phyloP scores from a whole-genome alignment of 2,113 vertebrate species.

The Nesoenas mayeri region DNA sequence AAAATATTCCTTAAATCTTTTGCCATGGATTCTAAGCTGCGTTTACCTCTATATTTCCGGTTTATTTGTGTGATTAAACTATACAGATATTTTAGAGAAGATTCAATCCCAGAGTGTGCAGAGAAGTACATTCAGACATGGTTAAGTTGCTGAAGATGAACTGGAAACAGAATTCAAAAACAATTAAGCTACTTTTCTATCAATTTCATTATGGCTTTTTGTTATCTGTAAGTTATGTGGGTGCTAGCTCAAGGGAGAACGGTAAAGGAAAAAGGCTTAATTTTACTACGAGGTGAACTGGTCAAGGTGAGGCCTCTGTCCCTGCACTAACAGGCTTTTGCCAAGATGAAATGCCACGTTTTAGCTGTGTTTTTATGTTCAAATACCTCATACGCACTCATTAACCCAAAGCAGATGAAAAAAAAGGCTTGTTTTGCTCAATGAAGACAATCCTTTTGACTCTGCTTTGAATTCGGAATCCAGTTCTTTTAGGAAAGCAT shows the following conservation, averaged over 20 bases:
- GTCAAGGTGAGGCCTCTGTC: neutral
- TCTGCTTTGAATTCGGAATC: neutral
- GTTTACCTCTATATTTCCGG: neutral
- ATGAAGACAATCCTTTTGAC: neutral
- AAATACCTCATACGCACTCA: neutral
- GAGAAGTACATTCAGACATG: neutral
- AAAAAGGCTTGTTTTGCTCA: neutral
- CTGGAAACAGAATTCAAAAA: neutral
- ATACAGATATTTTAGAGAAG: neutral
- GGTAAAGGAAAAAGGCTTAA: neutral
- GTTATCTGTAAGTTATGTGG: neutral
- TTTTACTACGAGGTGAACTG: neutral
- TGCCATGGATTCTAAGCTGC: neutral
- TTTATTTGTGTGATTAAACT: neutral
- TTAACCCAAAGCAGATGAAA: neutral
- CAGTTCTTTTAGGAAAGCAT: neutral
- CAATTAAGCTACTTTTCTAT: neutral
- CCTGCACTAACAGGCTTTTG: neutral
- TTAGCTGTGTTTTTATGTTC: neutral
- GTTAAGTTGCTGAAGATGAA: neutral
- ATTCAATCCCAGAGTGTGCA: neutral
- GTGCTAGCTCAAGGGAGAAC: neutral
- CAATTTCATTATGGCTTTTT: neutral
- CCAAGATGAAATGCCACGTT: neutral
- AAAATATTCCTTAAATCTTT: constrained; percentile 2